These are phyloP conservation scores for Hipposideros armiger DNA, from an alignment of 2,113 vertebrate genomes.

Conservation along the genomic window DNA sequence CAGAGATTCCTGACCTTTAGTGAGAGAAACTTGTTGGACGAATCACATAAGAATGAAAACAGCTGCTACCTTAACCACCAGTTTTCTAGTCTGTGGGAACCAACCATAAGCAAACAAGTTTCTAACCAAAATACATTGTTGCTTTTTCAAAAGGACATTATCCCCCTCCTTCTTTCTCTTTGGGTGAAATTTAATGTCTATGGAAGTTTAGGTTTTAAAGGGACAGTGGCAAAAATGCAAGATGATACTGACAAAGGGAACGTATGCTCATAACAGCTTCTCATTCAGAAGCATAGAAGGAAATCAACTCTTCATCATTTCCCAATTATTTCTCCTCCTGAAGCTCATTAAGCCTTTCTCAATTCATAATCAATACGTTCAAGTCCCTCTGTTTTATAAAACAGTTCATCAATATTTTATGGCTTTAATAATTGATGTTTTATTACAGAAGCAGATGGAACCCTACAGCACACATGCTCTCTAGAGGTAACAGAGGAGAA, in stretches of 20 bases:
- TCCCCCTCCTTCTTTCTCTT: neutral
- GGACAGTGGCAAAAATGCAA: neutral
- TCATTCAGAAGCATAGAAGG: conserved; percentile 40
- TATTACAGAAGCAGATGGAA: conserved; percentile 86
- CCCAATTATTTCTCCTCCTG: conserved; percentile 81
- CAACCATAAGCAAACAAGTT: neutral
- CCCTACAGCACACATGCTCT: conserved; percentile 78
- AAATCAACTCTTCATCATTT: conserved; percentile 63
- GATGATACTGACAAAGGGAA: neutral
- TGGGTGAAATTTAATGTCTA: neutral
- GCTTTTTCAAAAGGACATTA: neutral
- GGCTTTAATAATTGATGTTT: conserved; percentile 88
- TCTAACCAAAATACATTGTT: neutral
- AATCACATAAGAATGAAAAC: neutral
- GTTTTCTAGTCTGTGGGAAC: neutral
- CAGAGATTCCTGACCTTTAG: neutral
- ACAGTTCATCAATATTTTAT: conserved; percentile 89
- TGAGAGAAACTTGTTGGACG: neutral
- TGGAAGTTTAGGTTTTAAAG: neutral
- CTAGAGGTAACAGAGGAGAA: conserved; percentile 78
- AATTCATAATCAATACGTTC: conserved; percentile 89
- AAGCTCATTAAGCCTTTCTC: conserved; percentile 85
- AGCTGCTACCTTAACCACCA: neutral
- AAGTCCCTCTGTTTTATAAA: conserved; percentile 86
- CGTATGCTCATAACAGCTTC: neutral